Evolutionary conservation across 2,113 vertebrate species (phyloP), one percentile per base, ranked within the genome.

Genomic region (Lepus europaeus): DNA sequence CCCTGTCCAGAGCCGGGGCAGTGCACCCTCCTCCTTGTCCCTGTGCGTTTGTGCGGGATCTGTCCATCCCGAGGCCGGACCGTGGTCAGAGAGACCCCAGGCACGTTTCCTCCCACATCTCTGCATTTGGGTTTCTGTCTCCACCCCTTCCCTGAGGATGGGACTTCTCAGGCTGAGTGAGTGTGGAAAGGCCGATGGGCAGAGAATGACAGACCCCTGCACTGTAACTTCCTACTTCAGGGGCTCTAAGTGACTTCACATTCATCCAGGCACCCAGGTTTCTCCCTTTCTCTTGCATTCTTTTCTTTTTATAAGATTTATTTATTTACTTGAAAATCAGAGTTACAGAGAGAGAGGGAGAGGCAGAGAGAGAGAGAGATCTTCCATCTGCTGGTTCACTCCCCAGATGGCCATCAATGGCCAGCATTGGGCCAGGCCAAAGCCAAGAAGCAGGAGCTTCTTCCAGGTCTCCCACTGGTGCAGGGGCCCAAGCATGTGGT

Each of bases 31-130:
- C 23, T 2, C 0, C 17, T 33, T 10, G 2, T 20, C 6, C 63
- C n/a, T 2, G 1, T 4, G 0, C 2, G 23, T 3, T 29, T 3
- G 36, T 25, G 7, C 1, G 0, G 8, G 0, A 13, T 20, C 12
- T 0, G 4, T 25, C 9, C 3, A 23, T 1, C 16, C 39, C 23
- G 5, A 6, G 12, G 7, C 31, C 8, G 12, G 9, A 17, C 39
- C 0, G 8, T 3, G 11, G 56, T 39, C 39, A 4, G 11, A 27
- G 3, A 6, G 29, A 0, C 2, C 29, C 16, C 31, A 14, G 14
- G 17, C 9, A 4, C 3, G 0, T 17, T 5, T 13, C 36, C 9
- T 7, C 19, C 19, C n/a, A 39, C 8, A 3, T 5, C 25, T 20
- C 3, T 2, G n/a, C 6, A 0, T 4, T 14, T 2, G 14, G 23